Evolutionary conservation across 2,797 vertebrate genomes (phyloP).

Genomic region (Notoglanidium macrostoma): DNA sequence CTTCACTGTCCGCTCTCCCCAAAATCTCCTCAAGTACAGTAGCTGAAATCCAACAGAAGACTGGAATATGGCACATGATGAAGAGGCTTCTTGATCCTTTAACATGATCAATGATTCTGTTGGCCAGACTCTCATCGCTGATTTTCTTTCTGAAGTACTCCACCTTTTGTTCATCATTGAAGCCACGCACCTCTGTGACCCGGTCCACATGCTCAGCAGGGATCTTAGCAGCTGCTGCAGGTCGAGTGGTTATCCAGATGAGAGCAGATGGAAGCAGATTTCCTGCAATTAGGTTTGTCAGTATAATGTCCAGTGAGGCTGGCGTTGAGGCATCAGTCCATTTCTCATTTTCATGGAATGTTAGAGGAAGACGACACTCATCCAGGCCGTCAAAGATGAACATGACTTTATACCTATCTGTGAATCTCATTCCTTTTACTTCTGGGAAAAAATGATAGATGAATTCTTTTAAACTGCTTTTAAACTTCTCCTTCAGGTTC

Average conservation of each 20-base stretch:
- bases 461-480: not conserved
- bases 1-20: not conserved
- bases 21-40: not conserved
- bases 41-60: constrained; percentile 19
- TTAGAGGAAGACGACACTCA: constrained; percentile 15
- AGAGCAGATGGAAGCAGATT: constrained; percentile 6
- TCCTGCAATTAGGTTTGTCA: constrained; percentile 11
- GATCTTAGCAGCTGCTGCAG: constrained; percentile 27
- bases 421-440: constrained; percentile 18
- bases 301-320: not conserved
- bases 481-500: constrained; percentile 8
- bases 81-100: constrained; percentile 12
- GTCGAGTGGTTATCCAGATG: constrained; percentile 16
- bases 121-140: constrained; percentile 4
- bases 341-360: not conserved
- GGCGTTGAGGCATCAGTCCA: not conserved
- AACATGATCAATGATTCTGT: constrained; percentile 1
- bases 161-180: constrained; percentile 11
- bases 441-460: constrained; percentile 9
- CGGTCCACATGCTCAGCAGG: constrained; percentile 22
- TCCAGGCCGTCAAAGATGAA: constrained; percentile 9
- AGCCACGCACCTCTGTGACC: constrained; percentile 16
- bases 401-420: constrained; percentile 8
- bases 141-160: constrained; percentile 13
- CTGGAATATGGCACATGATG: constrained; percentile 22